Base-by-base conservation (phyloP, 92 coral and sea anemone species). In the Zoanthus solanderi region DNA sequence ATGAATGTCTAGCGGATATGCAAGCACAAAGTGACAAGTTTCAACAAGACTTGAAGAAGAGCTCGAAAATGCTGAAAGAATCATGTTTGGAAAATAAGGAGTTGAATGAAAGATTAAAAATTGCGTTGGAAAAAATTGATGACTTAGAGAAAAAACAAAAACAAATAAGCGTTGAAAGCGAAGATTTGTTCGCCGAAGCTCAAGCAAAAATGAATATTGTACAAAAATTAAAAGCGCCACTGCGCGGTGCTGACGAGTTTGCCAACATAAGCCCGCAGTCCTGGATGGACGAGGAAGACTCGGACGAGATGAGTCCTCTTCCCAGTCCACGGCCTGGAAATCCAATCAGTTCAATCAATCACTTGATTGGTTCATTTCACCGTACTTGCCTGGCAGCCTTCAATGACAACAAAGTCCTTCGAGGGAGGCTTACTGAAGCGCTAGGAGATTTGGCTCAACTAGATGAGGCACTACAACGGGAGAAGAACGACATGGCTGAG, bases 121-220 rank as follows among this genome's bases (percentile, higher is more conserved):
- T 89, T 8, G 81, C 94, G 0, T 37, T 76, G 60, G 94, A 91
- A 74, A 89, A 92, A 79, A 86, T 91, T 10, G 98, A 93, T 15
- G 57, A 74, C 28, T 71, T 93, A 11, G 98, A 95, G 12, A 78
- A 86, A 48, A 94, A 87, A 34, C 87, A 91, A 0, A 72, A 86
- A 50, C 93, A 95, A 32, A 83, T 84, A 60, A 94, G 83, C 17
- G 79, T 87, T 23, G 93, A 93, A 23, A 91, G 86, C 52, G 98
- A 94, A 28, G 96, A 95, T 57, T 89, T 94, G 18, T 79, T 91
- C 34, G 98, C 96, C 0, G 98, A 95, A 75, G 96, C 96, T 0
- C 98, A 93, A 58, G 98, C 98, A 10, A 95, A 95, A 63, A 90
- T 95, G 87, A 95, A 95, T 9, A 94, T 95, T 65, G 91, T 95